Conservation (phyloP, 1,140 invertebrate species). For the Pseudomyrmex cubaensis region DNA sequence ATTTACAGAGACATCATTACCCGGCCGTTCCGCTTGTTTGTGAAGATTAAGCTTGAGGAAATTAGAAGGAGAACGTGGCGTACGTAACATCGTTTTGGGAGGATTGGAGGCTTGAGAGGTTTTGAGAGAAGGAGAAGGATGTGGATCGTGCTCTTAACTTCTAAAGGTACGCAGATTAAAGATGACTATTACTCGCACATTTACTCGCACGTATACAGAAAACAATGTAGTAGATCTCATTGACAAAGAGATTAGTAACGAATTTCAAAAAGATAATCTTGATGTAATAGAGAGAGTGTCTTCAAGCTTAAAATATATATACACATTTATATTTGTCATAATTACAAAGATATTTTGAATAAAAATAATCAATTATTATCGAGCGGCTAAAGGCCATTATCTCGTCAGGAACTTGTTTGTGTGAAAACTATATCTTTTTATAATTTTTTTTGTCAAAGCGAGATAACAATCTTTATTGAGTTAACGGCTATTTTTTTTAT, state of each 20-base stretch:
- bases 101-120: too few species aligned
- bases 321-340: neutral
- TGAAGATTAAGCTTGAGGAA: constrained; percentile 49
- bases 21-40: constrained; percentile 66
- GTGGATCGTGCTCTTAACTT: constrained; percentile 29
- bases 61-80: constrained; percentile 13
- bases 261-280: neutral
- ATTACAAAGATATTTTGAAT: neutral
- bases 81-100: neutral
- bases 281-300: too few species aligned
- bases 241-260: neutral
- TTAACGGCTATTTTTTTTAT: neutral
- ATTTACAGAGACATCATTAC: constrained; percentile 61
- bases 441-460: neutral
- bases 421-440: constrained; percentile 1
- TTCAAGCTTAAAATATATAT: neutral
- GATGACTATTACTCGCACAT: constrained; percentile 11
- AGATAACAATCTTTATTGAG: neutral
- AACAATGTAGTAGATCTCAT: neutral
- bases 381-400: constrained; percentile 12
- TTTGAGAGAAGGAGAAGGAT: too few species aligned
- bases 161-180: constrained; percentile 18
- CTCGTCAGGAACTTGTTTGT: neutral
- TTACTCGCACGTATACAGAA: neutral
- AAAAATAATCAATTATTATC: constrained; percentile 21